Evolutionary conservation across 2,113 vertebrate genomes (phyloP).

Genomic region (Labeo catla): DNA sequence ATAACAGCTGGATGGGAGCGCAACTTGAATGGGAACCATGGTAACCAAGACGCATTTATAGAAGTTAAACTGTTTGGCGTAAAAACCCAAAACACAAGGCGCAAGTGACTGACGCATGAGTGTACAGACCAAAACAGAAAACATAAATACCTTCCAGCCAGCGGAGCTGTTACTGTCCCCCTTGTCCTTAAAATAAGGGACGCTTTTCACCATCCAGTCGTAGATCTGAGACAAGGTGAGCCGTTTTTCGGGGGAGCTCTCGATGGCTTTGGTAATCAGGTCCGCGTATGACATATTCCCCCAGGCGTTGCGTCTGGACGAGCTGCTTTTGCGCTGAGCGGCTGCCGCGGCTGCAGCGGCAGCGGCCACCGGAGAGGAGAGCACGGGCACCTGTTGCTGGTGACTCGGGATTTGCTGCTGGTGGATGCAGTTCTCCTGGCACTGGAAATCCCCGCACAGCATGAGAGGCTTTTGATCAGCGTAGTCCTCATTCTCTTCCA

Average conservation of each 20-base stretch:
- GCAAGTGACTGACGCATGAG: background rate
- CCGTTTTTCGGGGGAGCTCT: slow-evolving; percentile 93
- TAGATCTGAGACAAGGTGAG: slow-evolving; percentile 96
- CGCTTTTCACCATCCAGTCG: slow-evolving; percentile 98
- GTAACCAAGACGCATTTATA: background rate
- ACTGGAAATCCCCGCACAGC: slow-evolving; percentile 78
- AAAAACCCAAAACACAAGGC: background rate
- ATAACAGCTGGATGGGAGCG: background rate
- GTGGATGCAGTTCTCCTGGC: slow-evolving; percentile 77
- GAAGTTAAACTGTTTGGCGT: background rate
- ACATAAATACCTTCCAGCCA: slow-evolving; percentile 89
- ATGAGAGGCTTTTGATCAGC: slow-evolving; percentile 72
- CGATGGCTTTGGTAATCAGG: slow-evolving; percentile 97
- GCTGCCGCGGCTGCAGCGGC: slow-evolving; percentile 77
- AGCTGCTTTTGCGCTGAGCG: slow-evolving; percentile 94
- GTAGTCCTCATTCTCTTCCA: slow-evolving; percentile 90
- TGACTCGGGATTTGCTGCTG: slow-evolving; percentile 71
- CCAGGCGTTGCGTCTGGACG: slow-evolving; percentile 94
- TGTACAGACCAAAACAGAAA: background rate
- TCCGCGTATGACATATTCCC: slow-evolving; percentile 98
- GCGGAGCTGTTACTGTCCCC: slow-evolving; percentile 95
- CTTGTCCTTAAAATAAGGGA: slow-evolving; percentile 97
- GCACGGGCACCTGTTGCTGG: slow-evolving; percentile 77
- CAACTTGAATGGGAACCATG: background rate
- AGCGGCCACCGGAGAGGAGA: slow-evolving; percentile 77